These are phyloP conservation scores for Macaria liturata DNA, from an alignment of 2,888 invertebrate species.

Conservation along the genomic window DNA sequence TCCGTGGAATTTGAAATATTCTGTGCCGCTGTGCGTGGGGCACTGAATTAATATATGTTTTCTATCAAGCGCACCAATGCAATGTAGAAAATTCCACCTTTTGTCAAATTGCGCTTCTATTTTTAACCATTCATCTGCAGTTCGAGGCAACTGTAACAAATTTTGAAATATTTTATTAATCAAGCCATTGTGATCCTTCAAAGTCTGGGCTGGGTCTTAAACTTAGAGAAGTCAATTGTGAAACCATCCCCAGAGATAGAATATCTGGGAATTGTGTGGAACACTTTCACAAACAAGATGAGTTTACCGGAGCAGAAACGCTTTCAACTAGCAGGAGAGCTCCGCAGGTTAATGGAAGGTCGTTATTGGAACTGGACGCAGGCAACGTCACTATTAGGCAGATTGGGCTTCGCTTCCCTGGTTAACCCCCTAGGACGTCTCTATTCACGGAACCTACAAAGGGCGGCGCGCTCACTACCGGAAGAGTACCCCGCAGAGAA, in stretches of 20 bases:
- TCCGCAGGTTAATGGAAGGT: constrained; percentile 3
- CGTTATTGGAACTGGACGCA: constrained; percentile 23
- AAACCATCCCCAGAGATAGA: constrained; percentile 16
- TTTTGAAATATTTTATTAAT: no score
- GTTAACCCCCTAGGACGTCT: constrained; percentile 29
- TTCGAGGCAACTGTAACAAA: constrained; percentile 8
- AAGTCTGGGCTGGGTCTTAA: constrained; percentile 24
- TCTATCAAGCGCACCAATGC: neutral
- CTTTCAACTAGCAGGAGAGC: no score
- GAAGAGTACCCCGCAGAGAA: neutral
- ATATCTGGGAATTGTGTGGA: constrained; percentile 34
- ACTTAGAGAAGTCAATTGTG: constrained; percentile 17
- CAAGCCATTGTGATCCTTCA: constrained; percentile 11
- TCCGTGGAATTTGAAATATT: constrained; percentile 11
- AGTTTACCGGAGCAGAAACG: neutral
- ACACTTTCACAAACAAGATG: constrained; percentile 21
- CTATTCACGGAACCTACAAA: constrained; percentile 21
- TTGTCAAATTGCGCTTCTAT: neutral
- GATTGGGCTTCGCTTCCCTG: constrained; percentile 26
- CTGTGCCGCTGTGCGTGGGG: constrained; percentile 3
- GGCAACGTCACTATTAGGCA: constrained; percentile 28
- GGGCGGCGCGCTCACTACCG: constrained; percentile 12
- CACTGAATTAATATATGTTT: constrained; percentile 10
- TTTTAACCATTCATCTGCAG: constrained; percentile 1
- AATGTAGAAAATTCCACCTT: constrained; percentile 2